These are phyloP conservation scores for Leptopilina clavipes DNA, from an alignment of 1,140 invertebrate species.

Conservation along the genomic window DNA sequence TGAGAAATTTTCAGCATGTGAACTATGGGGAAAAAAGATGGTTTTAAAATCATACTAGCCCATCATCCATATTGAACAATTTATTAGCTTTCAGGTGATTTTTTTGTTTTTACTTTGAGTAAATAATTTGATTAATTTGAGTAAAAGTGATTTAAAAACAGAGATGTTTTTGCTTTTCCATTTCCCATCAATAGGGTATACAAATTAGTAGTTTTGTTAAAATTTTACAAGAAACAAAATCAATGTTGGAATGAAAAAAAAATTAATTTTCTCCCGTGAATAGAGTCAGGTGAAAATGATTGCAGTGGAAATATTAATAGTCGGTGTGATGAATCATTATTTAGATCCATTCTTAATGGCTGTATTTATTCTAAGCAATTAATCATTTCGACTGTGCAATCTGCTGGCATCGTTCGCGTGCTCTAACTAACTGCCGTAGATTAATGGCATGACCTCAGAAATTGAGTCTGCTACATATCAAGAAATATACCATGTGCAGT, in stretches of 20 bases:
- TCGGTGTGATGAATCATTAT: conserved; percentile 56
- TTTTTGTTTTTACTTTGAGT: too few species aligned
- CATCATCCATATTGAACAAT: too few species aligned
- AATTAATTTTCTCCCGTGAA: not conserved
- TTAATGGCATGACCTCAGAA: conserved; percentile 50
- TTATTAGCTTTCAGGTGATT: too few species aligned
- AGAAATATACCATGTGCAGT: not conserved
- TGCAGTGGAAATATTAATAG: conserved; percentile 55
- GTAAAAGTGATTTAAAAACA: too few species aligned
- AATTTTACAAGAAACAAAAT: not conserved
- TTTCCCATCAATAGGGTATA: too few species aligned
- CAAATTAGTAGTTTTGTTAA: too few species aligned
- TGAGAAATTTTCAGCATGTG: too few species aligned
- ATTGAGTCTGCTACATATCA: conserved; percentile 9
- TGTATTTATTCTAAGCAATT: conserved; percentile 49
- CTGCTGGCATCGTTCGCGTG: conserved; percentile 46
- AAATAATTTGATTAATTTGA: too few species aligned
- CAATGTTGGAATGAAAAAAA: not conserved
- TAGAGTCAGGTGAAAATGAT: conserved; percentile 3
- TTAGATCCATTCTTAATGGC: conserved; percentile 53
- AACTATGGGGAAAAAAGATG: too few species aligned
- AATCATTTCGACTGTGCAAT: conserved; percentile 54
- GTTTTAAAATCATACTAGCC: too few species aligned
- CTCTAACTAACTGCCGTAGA: conserved; percentile 53
- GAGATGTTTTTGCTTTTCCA: too few species aligned